These are phyloP conservation scores for Drosophila nigritarsus DNA, from an alignment of 2,888 invertebrate genomes.

Conservation along the genomic window DNA sequence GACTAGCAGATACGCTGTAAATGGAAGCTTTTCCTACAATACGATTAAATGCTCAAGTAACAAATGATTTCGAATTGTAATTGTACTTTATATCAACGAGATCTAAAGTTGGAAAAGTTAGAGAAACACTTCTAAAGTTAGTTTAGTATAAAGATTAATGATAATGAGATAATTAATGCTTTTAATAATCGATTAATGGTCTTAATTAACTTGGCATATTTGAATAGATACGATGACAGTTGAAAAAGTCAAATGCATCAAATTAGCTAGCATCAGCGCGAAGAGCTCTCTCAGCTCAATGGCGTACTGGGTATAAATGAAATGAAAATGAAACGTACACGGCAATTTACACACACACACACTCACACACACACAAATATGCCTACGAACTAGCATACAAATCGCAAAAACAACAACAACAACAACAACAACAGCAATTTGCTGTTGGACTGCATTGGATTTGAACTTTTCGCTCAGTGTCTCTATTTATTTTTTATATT, in stretches of 20 bases:
- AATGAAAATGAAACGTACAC: conserved; percentile 41
- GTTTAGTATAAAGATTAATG: not conserved
- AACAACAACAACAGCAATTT: conserved; percentile 28
- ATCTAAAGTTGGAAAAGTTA: not conserved
- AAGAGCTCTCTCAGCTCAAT: conserved; percentile 4
- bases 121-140: not conserved
- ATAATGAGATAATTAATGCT: not conserved
- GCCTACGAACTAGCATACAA: conserved; percentile 3
- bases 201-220: not conserved
- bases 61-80: not conserved
- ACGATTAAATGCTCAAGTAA: not conserved
- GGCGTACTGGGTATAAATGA: conserved; percentile 44
- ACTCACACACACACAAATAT: conserved; percentile 1
- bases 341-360: conserved; percentile 21
- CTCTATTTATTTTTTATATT: conserved; percentile 3
- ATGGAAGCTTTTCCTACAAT: not conserved
- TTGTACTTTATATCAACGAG: not conserved
- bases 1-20: conserved; percentile 38
- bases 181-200: not conserved
- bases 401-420: conserved; percentile 5
- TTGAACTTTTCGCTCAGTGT: conserved; percentile 56
- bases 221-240: not conserved
- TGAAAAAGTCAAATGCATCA: not conserved
- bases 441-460: conserved; percentile 45
- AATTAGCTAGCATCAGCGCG: not conserved